Percentiles rank a stretch among this genome's conserved stretches.
Conservation (phyloP, 2,113 vertebrate genomes). For the Sula dactylatra region DNA sequence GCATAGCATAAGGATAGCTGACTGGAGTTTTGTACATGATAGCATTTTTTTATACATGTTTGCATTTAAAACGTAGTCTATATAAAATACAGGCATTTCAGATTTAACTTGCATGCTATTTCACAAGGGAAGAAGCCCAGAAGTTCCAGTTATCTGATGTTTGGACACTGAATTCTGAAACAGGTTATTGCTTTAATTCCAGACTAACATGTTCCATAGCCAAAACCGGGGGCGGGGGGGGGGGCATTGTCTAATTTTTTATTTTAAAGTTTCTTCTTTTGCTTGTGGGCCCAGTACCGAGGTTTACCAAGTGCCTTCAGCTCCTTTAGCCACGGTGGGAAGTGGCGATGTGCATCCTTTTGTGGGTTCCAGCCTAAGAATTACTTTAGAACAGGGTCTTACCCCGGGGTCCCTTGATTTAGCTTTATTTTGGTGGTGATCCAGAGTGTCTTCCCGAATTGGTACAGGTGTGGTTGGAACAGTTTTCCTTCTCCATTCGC, state of each 20-base stretch:
- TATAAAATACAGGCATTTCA: slow-evolving; percentile 40
- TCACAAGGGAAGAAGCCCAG: background rate
- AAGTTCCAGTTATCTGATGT: background rate
- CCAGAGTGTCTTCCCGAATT: background rate
- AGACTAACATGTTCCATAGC: background rate
- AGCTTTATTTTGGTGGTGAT: background rate
- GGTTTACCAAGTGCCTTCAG: background rate
- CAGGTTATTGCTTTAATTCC: slow-evolving; percentile 49
- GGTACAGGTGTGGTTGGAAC: background rate
- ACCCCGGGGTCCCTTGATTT: background rate
- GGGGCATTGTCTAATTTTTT: background rate
- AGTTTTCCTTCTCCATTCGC: background rate
- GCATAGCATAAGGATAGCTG: slow-evolving; percentile 48
- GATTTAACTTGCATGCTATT: slow-evolving; percentile 19
- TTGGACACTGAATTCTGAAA: background rate
- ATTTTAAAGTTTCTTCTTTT: background rate
- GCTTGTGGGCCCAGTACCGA: background rate
- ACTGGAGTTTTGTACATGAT: background rate
- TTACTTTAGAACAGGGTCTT: background rate
- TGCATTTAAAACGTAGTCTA: background rate
- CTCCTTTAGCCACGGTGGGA: background rate
- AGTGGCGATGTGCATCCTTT: background rate
- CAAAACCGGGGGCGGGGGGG: background rate
- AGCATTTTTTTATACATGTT: slow-evolving; percentile 16
- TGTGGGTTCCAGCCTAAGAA: background rate